phyloP scores from a whole-genome alignment of 2,113 vertebrate genomes.

The Platycercus adscitus region DNA sequence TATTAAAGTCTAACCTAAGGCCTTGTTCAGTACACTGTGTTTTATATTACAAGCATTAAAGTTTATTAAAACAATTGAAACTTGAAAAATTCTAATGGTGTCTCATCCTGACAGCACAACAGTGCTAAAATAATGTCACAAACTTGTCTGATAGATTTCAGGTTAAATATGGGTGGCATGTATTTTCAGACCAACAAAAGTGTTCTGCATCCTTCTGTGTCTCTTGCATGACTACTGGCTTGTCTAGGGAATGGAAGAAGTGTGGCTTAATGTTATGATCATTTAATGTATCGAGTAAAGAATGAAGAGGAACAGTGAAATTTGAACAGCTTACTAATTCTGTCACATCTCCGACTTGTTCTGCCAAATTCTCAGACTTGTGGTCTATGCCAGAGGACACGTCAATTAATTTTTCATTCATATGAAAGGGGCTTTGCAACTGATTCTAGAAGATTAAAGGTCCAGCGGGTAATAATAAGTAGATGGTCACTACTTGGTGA shows the following conservation, averaged over 20 bases:
- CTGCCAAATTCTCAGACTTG: not conserved
- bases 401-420: not conserved
- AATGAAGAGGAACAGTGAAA: not conserved
- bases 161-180: not conserved
- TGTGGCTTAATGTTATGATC: not conserved
- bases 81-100: not conserved
- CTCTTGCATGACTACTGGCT: not conserved
- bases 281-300: not conserved
- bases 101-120: not conserved
- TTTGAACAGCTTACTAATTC: not conserved
- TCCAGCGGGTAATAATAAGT: not conserved
- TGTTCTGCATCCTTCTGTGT: not conserved
- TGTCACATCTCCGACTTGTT: not conserved
- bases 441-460: not conserved
- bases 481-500: not conserved
- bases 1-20: not conserved
- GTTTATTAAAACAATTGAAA: not conserved
- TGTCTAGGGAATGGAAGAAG: not conserved
- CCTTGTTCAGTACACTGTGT: not conserved
- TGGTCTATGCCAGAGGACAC: not conserved
- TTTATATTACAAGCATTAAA: constrained; percentile 30
- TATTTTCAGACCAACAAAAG: not conserved
- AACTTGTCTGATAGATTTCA: constrained; percentile 24
- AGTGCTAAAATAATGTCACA: constrained; percentile 18
- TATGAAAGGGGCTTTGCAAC: not conserved